A percentile compares a stretch with the other conserved stretches of the same genome.
Evolutionary conservation across 2,797 vertebrate genomes (phyloP).

Genomic region (Tapirus indicus): DNA sequence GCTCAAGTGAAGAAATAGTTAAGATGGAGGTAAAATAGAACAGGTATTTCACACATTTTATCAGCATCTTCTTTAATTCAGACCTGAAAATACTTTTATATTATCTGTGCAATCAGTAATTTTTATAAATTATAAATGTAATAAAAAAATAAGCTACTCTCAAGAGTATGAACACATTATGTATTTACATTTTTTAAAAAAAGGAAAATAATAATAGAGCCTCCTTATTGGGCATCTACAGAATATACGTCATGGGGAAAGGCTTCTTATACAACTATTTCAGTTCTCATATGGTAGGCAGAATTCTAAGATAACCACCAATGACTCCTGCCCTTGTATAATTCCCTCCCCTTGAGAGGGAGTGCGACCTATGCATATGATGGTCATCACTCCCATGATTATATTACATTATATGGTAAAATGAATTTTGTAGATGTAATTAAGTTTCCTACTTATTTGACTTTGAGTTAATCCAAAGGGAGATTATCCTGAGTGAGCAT

Average conservation of each 20-base stretch:
- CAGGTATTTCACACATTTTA: background rate
- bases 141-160: background rate
- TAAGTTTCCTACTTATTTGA: background rate
- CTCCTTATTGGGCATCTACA: background rate
- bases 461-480: background rate
- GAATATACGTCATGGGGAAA: background rate
- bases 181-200: background rate
- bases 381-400: background rate
- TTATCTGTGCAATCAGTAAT: background rate
- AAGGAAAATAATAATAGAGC: background rate
- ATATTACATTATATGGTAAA: background rate
- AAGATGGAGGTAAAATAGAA: constrained; percentile 53
- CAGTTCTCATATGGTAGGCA: background rate
- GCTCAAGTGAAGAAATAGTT: constrained; percentile 69
- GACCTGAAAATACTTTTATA: background rate
- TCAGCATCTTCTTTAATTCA: constrained; percentile 55
- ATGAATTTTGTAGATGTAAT: background rate
- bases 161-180: background rate
- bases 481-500: background rate
- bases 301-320: background rate
- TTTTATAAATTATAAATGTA: background rate
- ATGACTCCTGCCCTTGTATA: background rate
- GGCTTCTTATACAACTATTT: background rate
- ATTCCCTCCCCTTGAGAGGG: background rate
- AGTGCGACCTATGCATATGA: background rate